Conservation (phyloP, 2,888 invertebrate genomes). For the Cantharis rufa region DNA sequence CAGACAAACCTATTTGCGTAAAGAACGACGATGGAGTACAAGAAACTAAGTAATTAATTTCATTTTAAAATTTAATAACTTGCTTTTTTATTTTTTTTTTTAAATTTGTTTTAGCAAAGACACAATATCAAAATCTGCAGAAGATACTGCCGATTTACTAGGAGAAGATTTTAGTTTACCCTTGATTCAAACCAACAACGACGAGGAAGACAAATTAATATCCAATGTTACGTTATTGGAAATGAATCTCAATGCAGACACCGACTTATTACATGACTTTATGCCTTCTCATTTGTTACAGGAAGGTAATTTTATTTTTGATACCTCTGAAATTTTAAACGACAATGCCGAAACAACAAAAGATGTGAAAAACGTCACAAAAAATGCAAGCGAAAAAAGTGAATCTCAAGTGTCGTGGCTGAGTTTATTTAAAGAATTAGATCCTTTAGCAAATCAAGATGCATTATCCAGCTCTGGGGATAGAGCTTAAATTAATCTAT, state of each 20-base stretch:
- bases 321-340: constrained; percentile 37
- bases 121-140: constrained; percentile 11
- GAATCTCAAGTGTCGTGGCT: constrained; percentile 69
- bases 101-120: constrained; percentile 19
- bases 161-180: constrained; percentile 49
- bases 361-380: constrained; percentile 29
- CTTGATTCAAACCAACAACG: constrained; percentile 25
- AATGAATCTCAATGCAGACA: constrained; percentile 43
- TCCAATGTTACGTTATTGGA: constrained; percentile 47
- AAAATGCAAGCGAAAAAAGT: constrained; percentile 36
- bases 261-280: constrained; percentile 47
- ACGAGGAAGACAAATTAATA: constrained; percentile 16
- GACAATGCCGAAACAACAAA: constrained; percentile 27
- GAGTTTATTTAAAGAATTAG: constrained; percentile 89
- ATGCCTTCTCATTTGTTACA: constrained; percentile 54
- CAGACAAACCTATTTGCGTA: constrained; percentile 47
- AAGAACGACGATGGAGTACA: constrained; percentile 19
- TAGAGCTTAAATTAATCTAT: background rate
- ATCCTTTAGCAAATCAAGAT: constrained; percentile 88
- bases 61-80: background rate
- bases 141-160: constrained; percentile 44
- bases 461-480: background rate
- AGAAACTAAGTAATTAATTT: constrained; percentile 23
- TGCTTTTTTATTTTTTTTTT: constrained; percentile 5
- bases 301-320: constrained; percentile 47